Percentiles rank a stretch among this genome's conserved stretches.
phyloP scores from a whole-genome alignment of 1,140 invertebrate species.

The Lamellibrachia luymesi region DNA sequence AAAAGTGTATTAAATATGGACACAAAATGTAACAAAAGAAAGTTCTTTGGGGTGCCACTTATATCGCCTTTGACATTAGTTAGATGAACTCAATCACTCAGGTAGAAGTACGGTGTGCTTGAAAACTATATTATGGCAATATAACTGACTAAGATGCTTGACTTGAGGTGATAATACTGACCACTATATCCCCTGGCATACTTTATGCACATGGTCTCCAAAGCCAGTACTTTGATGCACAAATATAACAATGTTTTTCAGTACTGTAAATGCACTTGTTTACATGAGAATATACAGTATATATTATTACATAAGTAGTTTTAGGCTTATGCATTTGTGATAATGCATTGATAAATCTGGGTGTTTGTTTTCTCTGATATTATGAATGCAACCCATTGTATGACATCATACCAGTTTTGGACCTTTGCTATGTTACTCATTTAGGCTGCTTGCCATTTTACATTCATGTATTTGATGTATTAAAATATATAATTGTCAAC shows the following conservation, averaged over 20 bases:
- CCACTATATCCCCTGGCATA: neutral
- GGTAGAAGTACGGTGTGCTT: no score
- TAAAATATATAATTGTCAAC: no score
- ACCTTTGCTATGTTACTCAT: no score
- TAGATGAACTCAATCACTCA: neutral
- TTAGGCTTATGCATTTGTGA: neutral
- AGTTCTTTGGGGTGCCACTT: neutral
- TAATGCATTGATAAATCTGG: neutral
- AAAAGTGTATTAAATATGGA: neutral
- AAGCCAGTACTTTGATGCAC: neutral
- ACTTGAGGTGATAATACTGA: neutral
- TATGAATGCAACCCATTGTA: neutral
- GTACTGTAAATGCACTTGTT: neutral
- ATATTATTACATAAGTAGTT: neutral
- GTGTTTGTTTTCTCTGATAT: neutral
- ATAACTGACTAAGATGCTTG: neutral
- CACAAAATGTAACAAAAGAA: neutral
- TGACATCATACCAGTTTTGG: no score
- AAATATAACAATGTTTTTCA: neutral
- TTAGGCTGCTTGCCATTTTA: no score
- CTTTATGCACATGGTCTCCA: neutral
- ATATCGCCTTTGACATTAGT: neutral
- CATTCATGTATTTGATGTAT: no score
- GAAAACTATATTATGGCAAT: neutral
- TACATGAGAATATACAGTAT: neutral